Evolutionary conservation across 2,888 invertebrate genomes (phyloP).

Genomic region (Agelastica alni): DNA sequence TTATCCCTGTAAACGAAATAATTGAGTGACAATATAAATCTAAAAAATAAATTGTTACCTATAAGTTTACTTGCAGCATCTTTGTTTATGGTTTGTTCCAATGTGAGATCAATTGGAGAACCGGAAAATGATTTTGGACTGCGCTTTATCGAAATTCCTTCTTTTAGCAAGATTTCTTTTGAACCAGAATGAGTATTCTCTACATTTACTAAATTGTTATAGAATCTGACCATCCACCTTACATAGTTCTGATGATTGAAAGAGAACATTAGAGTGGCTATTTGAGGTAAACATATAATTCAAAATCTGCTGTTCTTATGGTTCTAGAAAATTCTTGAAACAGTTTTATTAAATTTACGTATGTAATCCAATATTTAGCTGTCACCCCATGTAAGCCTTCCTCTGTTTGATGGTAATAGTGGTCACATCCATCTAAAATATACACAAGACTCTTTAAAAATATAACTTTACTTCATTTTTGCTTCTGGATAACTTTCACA

Average conservation of each 20-base stretch:
- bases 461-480: too few relatives aligned
- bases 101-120: slow-evolving; percentile 13
- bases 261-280: slow-evolving; percentile 1
- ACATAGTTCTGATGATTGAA: slow-evolving; percentile 21
- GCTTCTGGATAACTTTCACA: too few relatives aligned
- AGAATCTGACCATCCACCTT: slow-evolving; percentile 19
- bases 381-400: too few relatives aligned
- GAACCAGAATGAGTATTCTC: slow-evolving; percentile 19
- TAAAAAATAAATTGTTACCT: too few relatives aligned
- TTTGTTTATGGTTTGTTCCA: slow-evolving; percentile 14
- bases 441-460: too few relatives aligned
- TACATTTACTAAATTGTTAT: slow-evolving; percentile 17
- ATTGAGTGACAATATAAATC: too few relatives aligned
- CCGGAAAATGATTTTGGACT: slow-evolving; percentile 15
- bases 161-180: slow-evolving; percentile 3
- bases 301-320: not conserved
- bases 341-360: too few relatives aligned
- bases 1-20: too few relatives aligned
- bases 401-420: too few relatives aligned
- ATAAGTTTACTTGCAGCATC: too few relatives aligned
- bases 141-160: slow-evolving; percentile 14
- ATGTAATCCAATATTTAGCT: too few relatives aligned
- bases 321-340: not conserved
- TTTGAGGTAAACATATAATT: not conserved
- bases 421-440: too few relatives aligned